These are phyloP conservation scores for Apantesis nais DNA, from an alignment of 2,888 invertebrate genomes.

Conservation along the genomic window DNA sequence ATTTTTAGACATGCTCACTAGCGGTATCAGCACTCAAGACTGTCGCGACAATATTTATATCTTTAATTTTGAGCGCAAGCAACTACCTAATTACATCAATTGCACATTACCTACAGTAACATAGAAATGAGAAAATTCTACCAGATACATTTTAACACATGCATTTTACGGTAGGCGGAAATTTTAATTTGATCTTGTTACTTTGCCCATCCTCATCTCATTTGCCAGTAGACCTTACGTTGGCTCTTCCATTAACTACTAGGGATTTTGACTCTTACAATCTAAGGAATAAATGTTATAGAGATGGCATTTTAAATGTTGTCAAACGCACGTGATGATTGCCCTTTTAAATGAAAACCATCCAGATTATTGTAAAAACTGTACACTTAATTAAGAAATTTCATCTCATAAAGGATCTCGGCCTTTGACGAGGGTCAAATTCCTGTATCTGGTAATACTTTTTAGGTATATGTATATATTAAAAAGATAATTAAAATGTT, in stretches of 20 bases:
- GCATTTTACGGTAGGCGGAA: conserved; percentile 47
- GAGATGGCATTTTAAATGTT: conserved; percentile 11
- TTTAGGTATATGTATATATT: conserved; percentile 11
- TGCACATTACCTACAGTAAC: neutral
- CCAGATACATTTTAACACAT: conserved; percentile 33
- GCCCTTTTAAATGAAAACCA: conserved; percentile 51
- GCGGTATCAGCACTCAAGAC: neutral
- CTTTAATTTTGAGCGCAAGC: neutral
- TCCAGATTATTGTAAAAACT: conserved; percentile 53
- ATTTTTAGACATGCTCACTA: neutral
- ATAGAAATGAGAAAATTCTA: neutral
- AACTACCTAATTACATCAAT: neutral
- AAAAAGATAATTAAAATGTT: conserved; percentile 20
- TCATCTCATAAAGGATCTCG: conserved; percentile 27
- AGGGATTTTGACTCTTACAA: conserved; percentile 23
- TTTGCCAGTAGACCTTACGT: conserved; percentile 39
- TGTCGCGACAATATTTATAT: neutral
- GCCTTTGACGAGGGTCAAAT: conserved; percentile 28
- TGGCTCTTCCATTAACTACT: neutral
- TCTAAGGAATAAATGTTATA: conserved; percentile 4
- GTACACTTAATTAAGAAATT: conserved; percentile 45
- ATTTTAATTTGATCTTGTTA: conserved; percentile 61
- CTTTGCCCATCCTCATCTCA: conserved; percentile 53
- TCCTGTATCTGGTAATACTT: conserved; percentile 19
- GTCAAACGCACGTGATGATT: conserved; percentile 36